Percentiles rank a stretch among this genome's conserved stretches.
Conservation (phyloP, 2,888 invertebrate genomes). For the Torymus auratus region DNA sequence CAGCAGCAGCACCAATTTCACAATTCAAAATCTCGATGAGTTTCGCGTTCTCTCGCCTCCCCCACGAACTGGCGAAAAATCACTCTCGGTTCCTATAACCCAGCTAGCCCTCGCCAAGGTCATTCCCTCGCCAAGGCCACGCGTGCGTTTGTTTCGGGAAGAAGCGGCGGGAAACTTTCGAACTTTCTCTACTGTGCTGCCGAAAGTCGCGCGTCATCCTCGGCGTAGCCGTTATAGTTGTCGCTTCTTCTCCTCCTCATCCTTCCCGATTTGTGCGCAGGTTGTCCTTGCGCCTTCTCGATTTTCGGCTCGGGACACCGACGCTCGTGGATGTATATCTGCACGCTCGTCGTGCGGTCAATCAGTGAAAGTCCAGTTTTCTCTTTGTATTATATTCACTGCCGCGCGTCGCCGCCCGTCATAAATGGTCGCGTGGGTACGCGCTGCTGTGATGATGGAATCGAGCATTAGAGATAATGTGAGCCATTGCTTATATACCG, state of each 20-base stretch:
- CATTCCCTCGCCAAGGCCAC: slow-evolving; percentile 33
- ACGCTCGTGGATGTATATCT: neutral
- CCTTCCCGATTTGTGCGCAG: too few species aligned
- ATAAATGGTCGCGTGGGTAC: too few species aligned
- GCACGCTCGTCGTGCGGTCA: neutral
- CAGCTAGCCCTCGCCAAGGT: slow-evolving; percentile 21
- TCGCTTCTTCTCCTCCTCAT: neutral
- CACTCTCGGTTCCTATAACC: too few species aligned
- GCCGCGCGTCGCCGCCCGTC: neutral
- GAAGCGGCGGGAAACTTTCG: slow-evolving; percentile 37
- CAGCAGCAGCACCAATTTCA: too few species aligned
- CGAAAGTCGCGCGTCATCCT: slow-evolving; percentile 26
- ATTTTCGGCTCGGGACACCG: slow-evolving; percentile 27
- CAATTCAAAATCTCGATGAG: too few species aligned
- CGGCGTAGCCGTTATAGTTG: neutral
- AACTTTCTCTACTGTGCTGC: slow-evolving; percentile 46
- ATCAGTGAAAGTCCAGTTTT: slow-evolving; percentile 58
- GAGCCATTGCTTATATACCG: too few species aligned
- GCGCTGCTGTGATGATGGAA: too few species aligned
- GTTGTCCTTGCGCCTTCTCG: neutral
- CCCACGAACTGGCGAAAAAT: too few species aligned
- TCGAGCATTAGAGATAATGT: too few species aligned
- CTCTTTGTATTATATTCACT: slow-evolving; percentile 40
- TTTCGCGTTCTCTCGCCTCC: too few species aligned
- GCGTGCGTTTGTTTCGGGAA: slow-evolving; percentile 13